Conservation (phyloP, 2,113 vertebrate species). For the Trogon melanurus region DNA sequence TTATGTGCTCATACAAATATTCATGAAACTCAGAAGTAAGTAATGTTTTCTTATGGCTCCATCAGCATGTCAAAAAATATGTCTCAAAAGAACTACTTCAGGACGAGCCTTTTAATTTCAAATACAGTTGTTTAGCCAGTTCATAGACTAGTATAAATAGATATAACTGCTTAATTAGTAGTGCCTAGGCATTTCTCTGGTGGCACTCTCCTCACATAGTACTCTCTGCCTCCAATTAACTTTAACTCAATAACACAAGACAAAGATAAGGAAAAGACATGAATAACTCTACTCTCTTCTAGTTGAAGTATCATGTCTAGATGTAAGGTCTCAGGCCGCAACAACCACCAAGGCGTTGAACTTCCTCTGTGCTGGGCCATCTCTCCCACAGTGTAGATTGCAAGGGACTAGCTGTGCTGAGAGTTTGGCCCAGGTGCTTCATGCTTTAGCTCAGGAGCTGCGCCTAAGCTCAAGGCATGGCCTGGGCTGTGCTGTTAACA, state of each 20-base stretch:
- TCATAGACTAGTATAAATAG: not conserved
- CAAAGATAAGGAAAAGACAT: not conserved
- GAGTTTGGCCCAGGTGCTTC: not conserved
- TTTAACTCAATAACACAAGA: not conserved
- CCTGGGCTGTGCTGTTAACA: not conserved
- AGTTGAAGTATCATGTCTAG: not conserved
- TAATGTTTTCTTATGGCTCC: not conserved
- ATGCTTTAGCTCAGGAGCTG: not conserved
- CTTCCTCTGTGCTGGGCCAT: not conserved
- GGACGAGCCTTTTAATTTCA: not conserved
- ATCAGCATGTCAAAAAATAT: not conserved
- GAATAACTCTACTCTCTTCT: not conserved
- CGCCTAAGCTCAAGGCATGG: no score
- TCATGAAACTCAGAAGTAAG: not conserved
- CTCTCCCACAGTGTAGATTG: rapidly evolving
- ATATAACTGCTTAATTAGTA: not conserved
- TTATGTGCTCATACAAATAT: not conserved
- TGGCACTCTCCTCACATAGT: not conserved
- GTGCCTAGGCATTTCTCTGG: not conserved
- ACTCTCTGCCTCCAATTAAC: not conserved
- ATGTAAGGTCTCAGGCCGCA: not conserved
- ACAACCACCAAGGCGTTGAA: not conserved
- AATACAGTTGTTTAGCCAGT: not conserved
- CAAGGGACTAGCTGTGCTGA: rapidly evolving
- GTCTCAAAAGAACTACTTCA: not conserved